Percentiles rank a stretch among this genome's conserved stretches.
Conservation (phyloP, 2,113 vertebrate species). For the Entelurus aequoreus region DNA sequence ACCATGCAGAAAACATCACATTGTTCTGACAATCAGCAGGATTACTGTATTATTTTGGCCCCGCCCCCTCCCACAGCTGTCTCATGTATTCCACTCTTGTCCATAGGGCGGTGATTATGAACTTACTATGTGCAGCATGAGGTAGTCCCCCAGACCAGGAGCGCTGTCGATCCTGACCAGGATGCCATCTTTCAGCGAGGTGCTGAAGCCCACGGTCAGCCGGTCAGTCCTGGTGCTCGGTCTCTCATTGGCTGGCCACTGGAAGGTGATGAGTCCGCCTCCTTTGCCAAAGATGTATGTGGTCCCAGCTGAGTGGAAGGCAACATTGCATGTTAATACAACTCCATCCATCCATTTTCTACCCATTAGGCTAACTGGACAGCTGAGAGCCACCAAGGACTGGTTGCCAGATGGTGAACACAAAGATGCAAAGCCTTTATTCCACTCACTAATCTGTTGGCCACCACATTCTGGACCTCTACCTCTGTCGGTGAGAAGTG, state of each 20-base stretch:
- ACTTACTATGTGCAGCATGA: slow-evolving; percentile 98
- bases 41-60: too few relatives aligned
- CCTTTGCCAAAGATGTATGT: slow-evolving; percentile 97
- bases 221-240: slow-evolving; percentile 94
- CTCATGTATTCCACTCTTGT: background rate
- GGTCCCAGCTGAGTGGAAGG: slow-evolving; percentile 80
- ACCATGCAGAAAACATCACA: too few relatives aligned
- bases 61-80: background rate
- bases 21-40: too few relatives aligned
- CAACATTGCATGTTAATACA: background rate
- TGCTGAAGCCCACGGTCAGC: slow-evolving; percentile 81
- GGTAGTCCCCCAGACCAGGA: slow-evolving; percentile 90
- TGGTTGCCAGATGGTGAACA: too few relatives aligned
- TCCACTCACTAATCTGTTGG: too few relatives aligned
- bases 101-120: background rate
- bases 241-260: slow-evolving; percentile 93
- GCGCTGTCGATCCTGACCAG: slow-evolving; percentile 94
- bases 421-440: too few relatives aligned
- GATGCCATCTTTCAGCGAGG: slow-evolving; percentile 89
- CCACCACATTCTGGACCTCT: too few relatives aligned
- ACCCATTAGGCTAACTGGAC: too few relatives aligned
- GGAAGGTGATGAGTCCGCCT: slow-evolving; percentile 90
- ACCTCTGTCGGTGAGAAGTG: too few relatives aligned
- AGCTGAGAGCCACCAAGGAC: too few relatives aligned
- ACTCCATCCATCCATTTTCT: too few relatives aligned